Evolutionary conservation across 2,113 vertebrate genomes (phyloP), one percentile per base, ranked within the genome.

Genomic region (Grammomys surdaster): DNA sequence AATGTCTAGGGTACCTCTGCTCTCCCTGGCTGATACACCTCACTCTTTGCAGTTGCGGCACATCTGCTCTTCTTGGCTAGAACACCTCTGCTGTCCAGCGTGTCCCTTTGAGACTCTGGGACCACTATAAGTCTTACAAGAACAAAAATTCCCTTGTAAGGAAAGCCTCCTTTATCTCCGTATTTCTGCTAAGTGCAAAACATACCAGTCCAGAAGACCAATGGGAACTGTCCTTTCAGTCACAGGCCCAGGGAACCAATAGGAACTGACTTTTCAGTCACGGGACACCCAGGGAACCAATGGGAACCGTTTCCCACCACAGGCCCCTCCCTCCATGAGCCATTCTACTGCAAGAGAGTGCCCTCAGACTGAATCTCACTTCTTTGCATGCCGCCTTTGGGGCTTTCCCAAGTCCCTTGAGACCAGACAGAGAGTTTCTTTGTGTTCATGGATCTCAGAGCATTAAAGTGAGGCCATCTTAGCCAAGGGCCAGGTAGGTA

Each of bases 81-180:
- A 11, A 0, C 0, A 58, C 65, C n/a, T 70, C 4, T 1, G 17
- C 65, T 56, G 19, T 58, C n/a, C 26, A 11, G 4, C 13, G 36
- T 36, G 5, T 3, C 60, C 20, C 26, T n/a, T 28, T 2, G 16
- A 69, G 28, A 24, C 5, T 46, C 48, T 70, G 51, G 54, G n/a
- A 88, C 20, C 75, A 58, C 3, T 13, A 22, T 46, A 54, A 88
- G 12, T 17, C 65, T 88, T 58, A 26, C 1, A 26, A n/a, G 14
- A 67, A 13, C 12, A 11, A 75, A 69, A 75, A 9, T 56, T 36
- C 65, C 19, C 54, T 69, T 46, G 60, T 58, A 43, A 54, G 26
- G 12, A 40, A 36, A 65, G 28, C n/a, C 67, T 69, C 40, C 12
- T 36, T 48, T 10, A 13, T 48, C 75, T 78, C 40, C 20, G 54